Base-by-base conservation (phyloP, 2,797 vertebrate species). In the Loriculus beryllinus region DNA sequence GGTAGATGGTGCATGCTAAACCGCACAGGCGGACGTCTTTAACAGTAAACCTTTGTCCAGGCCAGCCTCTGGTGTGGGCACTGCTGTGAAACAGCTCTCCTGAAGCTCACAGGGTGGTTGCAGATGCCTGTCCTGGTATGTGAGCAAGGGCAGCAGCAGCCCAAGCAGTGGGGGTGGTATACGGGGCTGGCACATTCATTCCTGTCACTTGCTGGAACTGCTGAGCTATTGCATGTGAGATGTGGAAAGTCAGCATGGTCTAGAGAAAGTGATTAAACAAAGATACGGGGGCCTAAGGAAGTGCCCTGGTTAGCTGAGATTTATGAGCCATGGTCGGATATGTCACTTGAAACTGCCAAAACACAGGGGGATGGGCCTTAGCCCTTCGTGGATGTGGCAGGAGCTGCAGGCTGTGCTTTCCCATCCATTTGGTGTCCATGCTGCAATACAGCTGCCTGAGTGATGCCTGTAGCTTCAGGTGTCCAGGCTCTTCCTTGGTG, bases 241-340 rank as follows among this genome's bases (percentile, higher is more conserved):
- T 59, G 70, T 90, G 94, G 83, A 43, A 76, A 84, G 90, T 45
- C 87, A 70, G 78, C 71, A 2, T 1, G 75, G 72, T 28, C 72
- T 39, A 4, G 79, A 42, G 94, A 82, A 86, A 62, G 91, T 8
- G 86, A 93, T 90, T 82, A 77, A 92, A 60, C 67, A 89, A 43
- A 92, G 95, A 80, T 40, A 68, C 0, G 1, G 90, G 29, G 81
- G 81, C 75, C 86, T 31, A 74, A 92, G 92, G 92, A 95, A 93
- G 43, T 87, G 78, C 52, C 64, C 92, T 77, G 81, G 19, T 92
- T 77, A 75, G 92, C 86, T 83, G 92, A 91, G 95, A 94, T 94
- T 95, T 95, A 91, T 80, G 86, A 92, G 88, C 81, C 51, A 2
- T 1, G 51, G 37, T 75, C 3, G 0, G 83, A 75, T 62, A 26